phyloP scores from a whole-genome alignment of 1,140 invertebrate genomes.

The Megathymus violae region DNA sequence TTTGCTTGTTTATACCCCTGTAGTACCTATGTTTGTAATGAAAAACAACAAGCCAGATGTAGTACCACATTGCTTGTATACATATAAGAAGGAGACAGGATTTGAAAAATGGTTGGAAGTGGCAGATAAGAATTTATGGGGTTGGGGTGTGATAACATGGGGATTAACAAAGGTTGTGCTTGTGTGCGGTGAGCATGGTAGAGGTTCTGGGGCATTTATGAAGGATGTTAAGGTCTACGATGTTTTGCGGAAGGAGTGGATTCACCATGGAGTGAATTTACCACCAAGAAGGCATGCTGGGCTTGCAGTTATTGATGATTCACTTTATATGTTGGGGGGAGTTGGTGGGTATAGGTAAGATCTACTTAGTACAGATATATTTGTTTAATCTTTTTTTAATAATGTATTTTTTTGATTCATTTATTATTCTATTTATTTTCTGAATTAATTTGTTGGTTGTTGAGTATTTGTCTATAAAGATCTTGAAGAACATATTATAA shows the following conservation, averaged over 20 bases:
- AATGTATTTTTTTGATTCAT: too few species aligned
- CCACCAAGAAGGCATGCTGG: constrained; percentile 64
- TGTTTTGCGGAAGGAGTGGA: constrained; percentile 63
- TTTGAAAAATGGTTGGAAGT: constrained; percentile 67
- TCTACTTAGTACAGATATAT: too few species aligned
- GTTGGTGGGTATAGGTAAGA: constrained; percentile 73
- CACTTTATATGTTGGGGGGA: constrained; percentile 66
- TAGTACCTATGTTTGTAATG: constrained; percentile 57
- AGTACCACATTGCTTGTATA: constrained; percentile 60
- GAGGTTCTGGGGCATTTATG: constrained; percentile 65
- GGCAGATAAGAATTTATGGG: constrained; percentile 69
- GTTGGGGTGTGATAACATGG: constrained; percentile 65
- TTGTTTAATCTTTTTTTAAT: too few species aligned
- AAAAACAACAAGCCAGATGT: constrained; percentile 53
- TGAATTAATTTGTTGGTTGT: too few species aligned
- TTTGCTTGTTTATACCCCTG: constrained; percentile 50
- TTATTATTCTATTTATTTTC: too few species aligned
- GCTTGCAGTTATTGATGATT: constrained; percentile 57
- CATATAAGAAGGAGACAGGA: constrained; percentile 49
- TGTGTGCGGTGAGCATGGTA: constrained; percentile 65
- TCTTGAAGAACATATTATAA: too few species aligned
- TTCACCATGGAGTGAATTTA: constrained; percentile 59
- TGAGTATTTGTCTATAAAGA: too few species aligned
- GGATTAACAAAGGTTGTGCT: constrained; percentile 61
- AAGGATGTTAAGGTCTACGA: constrained; percentile 71